Base-by-base conservation (phyloP, 2,113 vertebrate species). In the Aphyosemion australe region DNA sequence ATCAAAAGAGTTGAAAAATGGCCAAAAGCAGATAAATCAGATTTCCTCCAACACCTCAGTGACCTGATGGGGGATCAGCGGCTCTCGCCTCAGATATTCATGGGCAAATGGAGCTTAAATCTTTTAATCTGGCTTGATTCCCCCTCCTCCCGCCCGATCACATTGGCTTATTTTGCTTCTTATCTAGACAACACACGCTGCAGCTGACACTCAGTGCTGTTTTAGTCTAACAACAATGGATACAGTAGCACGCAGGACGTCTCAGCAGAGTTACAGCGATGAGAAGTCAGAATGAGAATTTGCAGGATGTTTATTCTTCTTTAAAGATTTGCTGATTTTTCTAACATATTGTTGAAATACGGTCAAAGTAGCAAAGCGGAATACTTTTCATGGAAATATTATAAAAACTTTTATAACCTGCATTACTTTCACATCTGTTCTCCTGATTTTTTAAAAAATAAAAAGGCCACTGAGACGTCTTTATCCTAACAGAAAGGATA, bases 71-170 rank as follows among this genome's bases (percentile, higher is more conserved):
- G 76, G 64, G 65, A 77, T 79, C 84, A 61, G 74, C 64, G 60
- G 69, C 74, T 80, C 73, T 53, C 9, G 70, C 78, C 67, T 82
- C 61, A 77, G 69, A 90, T 88, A 87, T 88, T 88, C 80, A 89
- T 88, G 73, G 81, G 72, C 86, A 89, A 89, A 91, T 88, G 87
- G 85, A 88, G 87, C 69, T 76, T 84, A 84, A 86, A 89, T 85
- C 85, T 85, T 87, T 87, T 87, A 89, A 91, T 88, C 88, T 87
- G 66, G 42, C 80, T 78, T 74, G 49, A 87, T 85, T 87, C 72
- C 74, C 83, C 78, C 26, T 26, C 26, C 26, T 26, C 26, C 82
- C 49, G 65, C 67, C 79, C 74, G 84, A 88, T 91, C 84, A 58
- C 61, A 72, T 60, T 11, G 80, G 82, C 79, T 88, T 90, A 85